Evolutionary conservation across 2,888 invertebrate species (phyloP).

Genomic region (Phasia obesa): DNA sequence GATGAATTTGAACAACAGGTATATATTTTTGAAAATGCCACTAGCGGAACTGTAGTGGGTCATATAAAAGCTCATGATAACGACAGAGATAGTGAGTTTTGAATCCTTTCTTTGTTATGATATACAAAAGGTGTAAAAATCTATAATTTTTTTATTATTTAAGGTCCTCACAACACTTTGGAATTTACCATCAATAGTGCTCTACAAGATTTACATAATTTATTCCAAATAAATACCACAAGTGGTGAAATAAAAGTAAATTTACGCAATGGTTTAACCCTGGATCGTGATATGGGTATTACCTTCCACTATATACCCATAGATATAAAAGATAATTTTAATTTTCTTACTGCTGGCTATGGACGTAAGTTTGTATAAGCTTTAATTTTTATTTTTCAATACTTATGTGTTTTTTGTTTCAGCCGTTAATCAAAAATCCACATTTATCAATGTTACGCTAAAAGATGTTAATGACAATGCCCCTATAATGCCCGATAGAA

Average conservation of each 20-base stretch:
- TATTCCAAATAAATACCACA: slow-evolving; percentile 83
- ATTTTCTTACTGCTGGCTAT: slow-evolving; percentile 62
- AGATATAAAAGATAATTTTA: slow-evolving; percentile 83
- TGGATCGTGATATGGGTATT: slow-evolving; percentile 84
- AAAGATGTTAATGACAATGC: slow-evolving; percentile 86
- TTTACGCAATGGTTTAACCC: slow-evolving; percentile 81
- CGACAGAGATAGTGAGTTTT: slow-evolving; percentile 85
- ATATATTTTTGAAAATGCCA: slow-evolving; percentile 84
- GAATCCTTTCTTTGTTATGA: neutral
- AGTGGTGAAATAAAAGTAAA: slow-evolving; percentile 83
- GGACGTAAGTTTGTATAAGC: slow-evolving; percentile 61
- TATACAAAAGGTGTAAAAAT: neutral
- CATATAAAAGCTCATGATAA: slow-evolving; percentile 83
- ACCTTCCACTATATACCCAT: slow-evolving; percentile 83
- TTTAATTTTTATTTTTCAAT: slow-evolving; percentile 2
- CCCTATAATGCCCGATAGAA: slow-evolving; percentile 83
- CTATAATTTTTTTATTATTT: too few species aligned
- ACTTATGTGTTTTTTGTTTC: slow-evolving; percentile 4
- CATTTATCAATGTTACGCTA: slow-evolving; percentile 82
- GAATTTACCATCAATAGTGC: slow-evolving; percentile 84
- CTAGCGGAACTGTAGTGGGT: slow-evolving; percentile 77
- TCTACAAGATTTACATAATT: slow-evolving; percentile 82
- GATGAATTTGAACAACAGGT: slow-evolving; percentile 79
- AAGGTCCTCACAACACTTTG: slow-evolving; percentile 83
- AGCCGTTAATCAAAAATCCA: slow-evolving; percentile 75